Base-by-base conservation (phyloP, 2,113 vertebrate genomes). In the Oncorhynchus masou region DNA sequence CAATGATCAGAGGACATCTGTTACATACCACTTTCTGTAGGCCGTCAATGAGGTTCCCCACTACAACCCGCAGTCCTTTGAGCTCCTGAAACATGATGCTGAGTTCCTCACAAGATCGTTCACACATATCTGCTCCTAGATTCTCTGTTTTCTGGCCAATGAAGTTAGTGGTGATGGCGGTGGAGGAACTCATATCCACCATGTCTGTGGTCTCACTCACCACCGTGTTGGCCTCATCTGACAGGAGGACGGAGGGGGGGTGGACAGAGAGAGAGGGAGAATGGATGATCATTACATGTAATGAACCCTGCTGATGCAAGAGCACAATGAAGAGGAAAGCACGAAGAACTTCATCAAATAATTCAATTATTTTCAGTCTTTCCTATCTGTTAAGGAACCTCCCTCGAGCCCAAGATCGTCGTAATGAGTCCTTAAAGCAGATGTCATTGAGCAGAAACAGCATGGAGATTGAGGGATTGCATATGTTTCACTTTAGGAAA, bases 51-150 rank as follows among this genome's bases (percentile, higher is more conserved):
- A 99, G 94, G 85, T 96, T 95, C 79, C 94, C 95, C 73, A 99
- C 96, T 2, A 98, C 83, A 0, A 95, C 90, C 0, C 95, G 95
- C 15, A 99, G 91, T n/a, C 97, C 96, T 0, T 95, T 95, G 49
- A 99, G 95, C 86, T 99, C 98, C 0, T 93, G 94, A 78, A 97
- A 94, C 96, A 99, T 96, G 0, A 89, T 91, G 77, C 94, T 93
- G 62, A 99, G 92, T 77, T 99, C 97, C 73, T 97, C 96, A 0
- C 98, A 99, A 66, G 98, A 98, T 13, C 93, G 96, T 60, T 97
- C 96, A 1, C 98, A 99, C 89, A 96, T 95, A 5, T 96, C 95
- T 0, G 88, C 76, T 6, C 90, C 87, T 7, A 69, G 1, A 73
- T 90, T 90, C 13, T 91, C 92, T 0, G 91, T 71, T 24, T 96